These are phyloP conservation scores for Pluvianellus socialis DNA, from an alignment of 2,113 vertebrate species.

Conservation along the genomic window DNA sequence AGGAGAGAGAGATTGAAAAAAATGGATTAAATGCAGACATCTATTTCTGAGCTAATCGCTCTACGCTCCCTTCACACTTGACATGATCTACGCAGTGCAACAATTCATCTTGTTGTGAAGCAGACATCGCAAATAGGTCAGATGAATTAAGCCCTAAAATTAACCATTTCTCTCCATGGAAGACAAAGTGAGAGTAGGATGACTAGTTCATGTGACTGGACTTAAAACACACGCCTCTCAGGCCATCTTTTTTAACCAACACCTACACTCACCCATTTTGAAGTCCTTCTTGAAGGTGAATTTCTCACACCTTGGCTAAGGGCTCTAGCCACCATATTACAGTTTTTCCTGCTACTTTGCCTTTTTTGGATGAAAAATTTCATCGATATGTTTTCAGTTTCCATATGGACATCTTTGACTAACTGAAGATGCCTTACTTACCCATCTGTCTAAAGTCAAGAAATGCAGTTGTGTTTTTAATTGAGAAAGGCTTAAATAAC, in stretches of 20 bases:
- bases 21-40: background rate
- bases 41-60: slow-evolving; percentile 50
- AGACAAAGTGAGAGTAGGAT: background rate
- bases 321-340: background rate
- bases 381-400: background rate
- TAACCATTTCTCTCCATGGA: slow-evolving; percentile 17
- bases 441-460: background rate
- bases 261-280: background rate
- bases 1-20: background rate
- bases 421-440: background rate
- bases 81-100: slow-evolving; percentile 18
- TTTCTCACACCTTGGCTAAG: background rate
- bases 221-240: background rate
- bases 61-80: slow-evolving; percentile 32
- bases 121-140: slow-evolving; percentile 31
- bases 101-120: slow-evolving; percentile 38
- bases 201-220: background rate
- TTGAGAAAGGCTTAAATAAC: background rate
- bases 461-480: background rate
- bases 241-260: background rate
- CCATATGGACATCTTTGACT: background rate
- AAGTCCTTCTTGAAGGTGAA: background rate
- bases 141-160: slow-evolving; percentile 48
- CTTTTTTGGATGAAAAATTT: background rate
- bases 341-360: background rate